These are phyloP conservation scores for Acomys russatus DNA, from an alignment of 2,797 vertebrate species.

Conservation along the genomic window DNA sequence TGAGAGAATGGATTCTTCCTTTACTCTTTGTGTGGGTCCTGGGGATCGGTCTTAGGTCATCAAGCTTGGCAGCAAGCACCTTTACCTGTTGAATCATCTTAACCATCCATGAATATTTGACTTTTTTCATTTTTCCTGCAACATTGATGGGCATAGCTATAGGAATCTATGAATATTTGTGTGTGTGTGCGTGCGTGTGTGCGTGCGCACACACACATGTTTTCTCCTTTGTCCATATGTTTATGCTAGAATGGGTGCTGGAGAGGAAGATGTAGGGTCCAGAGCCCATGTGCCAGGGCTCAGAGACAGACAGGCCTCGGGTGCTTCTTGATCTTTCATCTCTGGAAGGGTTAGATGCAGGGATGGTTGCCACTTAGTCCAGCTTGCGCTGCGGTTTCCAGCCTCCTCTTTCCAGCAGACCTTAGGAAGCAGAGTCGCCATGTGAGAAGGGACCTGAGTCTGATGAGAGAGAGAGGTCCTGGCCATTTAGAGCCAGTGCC, in stretches of 20 bases:
- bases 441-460: neutral
- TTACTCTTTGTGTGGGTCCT: neutral
- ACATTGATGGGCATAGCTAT: constrained; percentile 70
- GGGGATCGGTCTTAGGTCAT: neutral
- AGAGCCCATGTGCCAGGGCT: neutral
- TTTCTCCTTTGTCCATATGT: neutral
- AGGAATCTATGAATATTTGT: neutral
- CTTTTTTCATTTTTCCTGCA: constrained; percentile 81
- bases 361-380: neutral
- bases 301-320: neutral
- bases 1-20: neutral
- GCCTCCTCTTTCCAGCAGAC: neutral
- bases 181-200: fast-evolving
- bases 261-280: neutral
- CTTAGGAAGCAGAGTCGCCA: neutral
- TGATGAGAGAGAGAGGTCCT: neutral
- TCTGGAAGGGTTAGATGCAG: too few relatives aligned
- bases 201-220: too few relatives aligned
- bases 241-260: neutral
- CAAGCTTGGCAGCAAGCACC: neutral
- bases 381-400: neutral
- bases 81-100: neutral
- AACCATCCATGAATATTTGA: neutral
- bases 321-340: constrained; percentile 14
- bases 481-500: neutral